These are phyloP conservation scores for Salvelinus namaycush DNA, from an alignment of 2,113 vertebrate species.

Conservation along the genomic window DNA sequence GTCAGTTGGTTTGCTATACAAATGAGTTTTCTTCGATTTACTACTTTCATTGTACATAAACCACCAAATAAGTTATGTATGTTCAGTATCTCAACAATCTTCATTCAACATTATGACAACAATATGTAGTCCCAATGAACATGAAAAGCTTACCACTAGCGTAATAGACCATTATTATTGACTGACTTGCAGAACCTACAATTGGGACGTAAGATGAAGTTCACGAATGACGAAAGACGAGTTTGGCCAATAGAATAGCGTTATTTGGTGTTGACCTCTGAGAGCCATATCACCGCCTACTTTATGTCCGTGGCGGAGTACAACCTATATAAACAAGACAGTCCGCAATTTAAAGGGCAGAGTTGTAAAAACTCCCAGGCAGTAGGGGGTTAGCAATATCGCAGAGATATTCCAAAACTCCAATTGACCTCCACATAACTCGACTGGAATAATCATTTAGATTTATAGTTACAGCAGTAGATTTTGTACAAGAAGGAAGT, in stretches of 20 bases:
- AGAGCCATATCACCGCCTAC: constrained; percentile 74
- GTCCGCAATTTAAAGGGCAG: constrained; percentile 72
- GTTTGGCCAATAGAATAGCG: constrained; percentile 52
- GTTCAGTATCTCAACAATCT: no score
- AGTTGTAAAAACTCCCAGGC: constrained; percentile 81
- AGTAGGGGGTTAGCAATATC: constrained; percentile 61
- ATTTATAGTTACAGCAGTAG: constrained; percentile 1
- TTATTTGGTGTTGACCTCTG: constrained; percentile 69
- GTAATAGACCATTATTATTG: constrained; percentile 61
- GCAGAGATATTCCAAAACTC: constrained; percentile 10
- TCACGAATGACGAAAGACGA: constrained; percentile 38
- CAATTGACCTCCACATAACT: constrained; percentile 16
- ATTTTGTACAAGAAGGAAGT: constrained; percentile 33
- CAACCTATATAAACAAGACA: constrained; percentile 70
- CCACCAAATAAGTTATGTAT: no score
- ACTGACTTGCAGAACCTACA: constrained; percentile 42
- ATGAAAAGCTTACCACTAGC: constrained; percentile 62
- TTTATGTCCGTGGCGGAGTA: constrained; percentile 72
- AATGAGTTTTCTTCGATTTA: no score
- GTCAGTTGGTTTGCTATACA: no score
- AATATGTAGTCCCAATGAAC: constrained; percentile 27
- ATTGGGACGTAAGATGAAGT: constrained; percentile 15
- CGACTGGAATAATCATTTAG: constrained; percentile 56
- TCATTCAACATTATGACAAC: no score
- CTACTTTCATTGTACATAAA: no score